A percentile compares a stretch with the other conserved stretches of the same genome.
Evolutionary conservation across 2,888 invertebrate genomes (phyloP).

Genomic region (Acrobasis repandana): DNA sequence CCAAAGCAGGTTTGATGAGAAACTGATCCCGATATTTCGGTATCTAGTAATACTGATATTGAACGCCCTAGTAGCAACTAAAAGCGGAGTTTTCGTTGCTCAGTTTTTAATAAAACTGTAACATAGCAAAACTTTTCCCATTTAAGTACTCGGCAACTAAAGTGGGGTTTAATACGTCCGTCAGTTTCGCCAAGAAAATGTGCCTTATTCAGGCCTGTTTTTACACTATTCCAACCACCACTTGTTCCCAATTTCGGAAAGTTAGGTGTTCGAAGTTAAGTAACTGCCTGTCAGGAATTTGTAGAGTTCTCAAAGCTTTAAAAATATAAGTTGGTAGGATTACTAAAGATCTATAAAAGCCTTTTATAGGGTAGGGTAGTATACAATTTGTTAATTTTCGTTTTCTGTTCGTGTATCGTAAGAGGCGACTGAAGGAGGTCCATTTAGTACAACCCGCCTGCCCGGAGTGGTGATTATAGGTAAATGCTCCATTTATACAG

Average conservation of each 20-base stretch:
- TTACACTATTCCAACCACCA: background rate
- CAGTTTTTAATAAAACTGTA: conserved; percentile 31
- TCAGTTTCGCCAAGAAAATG: conserved; percentile 2
- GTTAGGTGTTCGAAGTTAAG: background rate
- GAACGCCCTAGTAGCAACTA: background rate
- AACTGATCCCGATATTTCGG: too few species aligned
- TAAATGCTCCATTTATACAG: too few species aligned
- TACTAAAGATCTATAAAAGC: too few species aligned
- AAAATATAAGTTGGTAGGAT: background rate
- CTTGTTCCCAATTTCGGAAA: background rate
- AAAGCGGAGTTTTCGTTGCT: conserved; percentile 9
- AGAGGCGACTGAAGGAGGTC: too few species aligned
- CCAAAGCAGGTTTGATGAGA: too few species aligned
- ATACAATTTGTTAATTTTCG: too few species aligned
- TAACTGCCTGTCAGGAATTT: background rate
- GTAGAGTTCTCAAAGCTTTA: background rate
- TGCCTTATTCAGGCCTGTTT: background rate
- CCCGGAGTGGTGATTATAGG: too few species aligned
- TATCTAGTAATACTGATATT: too few species aligned
- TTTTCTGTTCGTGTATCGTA: too few species aligned
- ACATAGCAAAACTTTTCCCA: conserved; percentile 29
- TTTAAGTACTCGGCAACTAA: conserved; percentile 28
- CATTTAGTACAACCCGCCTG: too few species aligned
- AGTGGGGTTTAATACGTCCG: conserved; percentile 20
- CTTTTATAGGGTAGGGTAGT: too few species aligned